Base-by-base conservation (phyloP, 2,888 invertebrate genomes). In the Dorcus hopei region DNA sequence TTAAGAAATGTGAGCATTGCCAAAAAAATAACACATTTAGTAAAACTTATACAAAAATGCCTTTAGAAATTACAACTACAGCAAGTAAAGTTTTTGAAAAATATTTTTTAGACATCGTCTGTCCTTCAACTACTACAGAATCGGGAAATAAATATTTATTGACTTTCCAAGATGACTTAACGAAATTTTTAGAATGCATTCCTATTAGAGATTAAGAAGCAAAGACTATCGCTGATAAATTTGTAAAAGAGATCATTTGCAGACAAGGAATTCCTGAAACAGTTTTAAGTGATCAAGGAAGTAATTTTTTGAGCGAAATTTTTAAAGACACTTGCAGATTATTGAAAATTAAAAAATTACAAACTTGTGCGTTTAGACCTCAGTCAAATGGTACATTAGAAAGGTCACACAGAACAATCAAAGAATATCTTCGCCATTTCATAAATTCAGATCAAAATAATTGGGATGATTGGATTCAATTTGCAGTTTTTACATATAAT, bases 191-290 rank as follows among this genome's bases (percentile, higher is more conserved):
- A 6, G 62, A 65, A 52, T 70, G 72, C 4, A 54, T 65, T 49
- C 62, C 72, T 1, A 59, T 75, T 9, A 63, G 62, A 11, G 68
- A 75, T 61, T 68, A 69, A 16, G 69, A 70, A 58, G 68, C 75
- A 4, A 43, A 42, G 47, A 72, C 70, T 0, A 55, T 74, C 3
- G 73, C 73, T 0, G 61, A 61, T 38, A 61, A 45, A 38, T 62
- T 70, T 6, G 58, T 61, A 6, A 59, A 55, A 49, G 59, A 59
- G 52, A 69, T 65, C 40, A 65, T 72, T 14, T 61, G 61, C 49
- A 63, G 57, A 56, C 72, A 68, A 50, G 67, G 71, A 9, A 68
- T 69, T 11, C 71, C 71, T 1, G 61, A 69, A 50, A 55, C 63
- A 0, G 60, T 73, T 9, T 33, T 73, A 3, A 63, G 69, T 1